phyloP scores from a whole-genome alignment of 2,113 vertebrate genomes.

The Psammodynastes pulverulentus region DNA sequence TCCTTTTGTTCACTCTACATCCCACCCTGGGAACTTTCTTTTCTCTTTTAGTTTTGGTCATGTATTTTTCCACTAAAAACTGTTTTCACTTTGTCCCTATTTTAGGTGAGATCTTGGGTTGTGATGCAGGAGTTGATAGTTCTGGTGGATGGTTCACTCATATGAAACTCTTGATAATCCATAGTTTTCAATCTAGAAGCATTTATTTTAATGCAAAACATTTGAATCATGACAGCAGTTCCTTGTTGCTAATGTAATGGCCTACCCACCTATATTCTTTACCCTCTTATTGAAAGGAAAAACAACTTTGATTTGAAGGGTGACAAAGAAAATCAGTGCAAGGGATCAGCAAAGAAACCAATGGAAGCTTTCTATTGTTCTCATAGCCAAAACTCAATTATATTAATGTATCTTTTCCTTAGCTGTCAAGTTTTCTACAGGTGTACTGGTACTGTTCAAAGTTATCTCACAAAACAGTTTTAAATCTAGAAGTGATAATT shows the following conservation, averaged over 20 bases:
- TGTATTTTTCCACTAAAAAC: neutral
- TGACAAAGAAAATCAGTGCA: neutral
- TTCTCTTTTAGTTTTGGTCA: neutral
- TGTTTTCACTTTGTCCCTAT: neutral
- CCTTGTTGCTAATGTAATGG: neutral
- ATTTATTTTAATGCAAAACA: neutral
- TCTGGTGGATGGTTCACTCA: neutral
- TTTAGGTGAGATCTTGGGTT: neutral
- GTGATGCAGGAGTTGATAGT: neutral
- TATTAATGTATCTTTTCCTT: neutral
- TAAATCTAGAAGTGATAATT: neutral
- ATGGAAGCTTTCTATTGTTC: neutral
- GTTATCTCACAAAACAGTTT: accelerated
- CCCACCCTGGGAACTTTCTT: neutral
- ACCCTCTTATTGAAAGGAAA: neutral
- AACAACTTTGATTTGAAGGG: neutral
- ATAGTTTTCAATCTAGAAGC: neutral
- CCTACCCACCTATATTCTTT: neutral
- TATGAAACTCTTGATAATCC: neutral
- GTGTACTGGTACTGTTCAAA: neutral
- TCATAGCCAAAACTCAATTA: neutral
- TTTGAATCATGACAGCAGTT: neutral
- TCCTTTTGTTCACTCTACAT: neutral
- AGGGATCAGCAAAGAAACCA: neutral
- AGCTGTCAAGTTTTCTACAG: neutral